Evolutionary conservation across 2,113 vertebrate species (phyloP).

Genomic region (Colaptes auratus): DNA sequence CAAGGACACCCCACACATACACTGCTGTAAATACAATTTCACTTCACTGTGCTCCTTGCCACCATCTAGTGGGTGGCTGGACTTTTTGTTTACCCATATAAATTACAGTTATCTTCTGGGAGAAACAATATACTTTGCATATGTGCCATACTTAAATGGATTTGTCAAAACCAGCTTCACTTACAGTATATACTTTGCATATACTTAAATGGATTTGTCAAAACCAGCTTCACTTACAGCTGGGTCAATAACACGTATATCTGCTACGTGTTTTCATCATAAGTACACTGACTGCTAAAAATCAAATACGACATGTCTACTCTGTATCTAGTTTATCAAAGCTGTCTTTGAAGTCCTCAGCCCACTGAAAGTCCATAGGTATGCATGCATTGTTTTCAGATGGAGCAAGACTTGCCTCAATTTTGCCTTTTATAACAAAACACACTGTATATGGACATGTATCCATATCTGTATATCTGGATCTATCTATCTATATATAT

Average conservation of each 20-base stretch:
- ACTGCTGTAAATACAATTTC: neutral
- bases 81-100: neutral
- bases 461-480: no score
- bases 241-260: neutral
- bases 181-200: neutral
- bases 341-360: neutral
- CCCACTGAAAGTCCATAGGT: neutral
- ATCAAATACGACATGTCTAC: neutral
- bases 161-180: neutral
- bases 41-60: slow-evolving; percentile 39
- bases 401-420: neutral
- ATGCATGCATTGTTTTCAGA: neutral
- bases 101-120: neutral
- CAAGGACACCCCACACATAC: neutral
- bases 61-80: slow-evolving; percentile 30
- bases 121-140: neutral
- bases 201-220: neutral
- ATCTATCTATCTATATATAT: neutral
- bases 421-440: neutral
- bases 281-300: neutral
- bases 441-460: neutral
- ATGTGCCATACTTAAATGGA: neutral
- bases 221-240: neutral
- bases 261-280: neutral
- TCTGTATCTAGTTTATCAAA: neutral